These are phyloP conservation scores for Zelleria hepariella DNA, from an alignment of 2,888 invertebrate species.

Conservation along the genomic window DNA sequence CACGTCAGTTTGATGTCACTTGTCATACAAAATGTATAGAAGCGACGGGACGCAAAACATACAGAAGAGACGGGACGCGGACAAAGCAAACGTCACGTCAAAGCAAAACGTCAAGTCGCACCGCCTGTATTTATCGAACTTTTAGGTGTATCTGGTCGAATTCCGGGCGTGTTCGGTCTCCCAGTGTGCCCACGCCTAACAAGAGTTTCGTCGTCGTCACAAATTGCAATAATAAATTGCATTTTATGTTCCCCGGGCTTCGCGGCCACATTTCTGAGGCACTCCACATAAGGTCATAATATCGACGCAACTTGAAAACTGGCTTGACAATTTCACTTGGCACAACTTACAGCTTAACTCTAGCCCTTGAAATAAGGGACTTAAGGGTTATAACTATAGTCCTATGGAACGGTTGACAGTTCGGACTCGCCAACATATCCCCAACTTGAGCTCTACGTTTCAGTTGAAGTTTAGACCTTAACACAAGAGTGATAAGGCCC, in stretches of 20 bases:
- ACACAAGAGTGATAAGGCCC: neutral
- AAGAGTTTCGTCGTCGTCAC: neutral
- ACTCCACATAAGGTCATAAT: slow-evolving; percentile 9
- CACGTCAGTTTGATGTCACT: no score
- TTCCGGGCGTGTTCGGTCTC: neutral
- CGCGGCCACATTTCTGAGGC: slow-evolving; percentile 7
- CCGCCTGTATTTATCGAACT: no score
- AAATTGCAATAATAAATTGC: slow-evolving; percentile 4
- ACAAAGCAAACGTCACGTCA: no score
- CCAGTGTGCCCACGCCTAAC: neutral
- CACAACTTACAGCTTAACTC: neutral
- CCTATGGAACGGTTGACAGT: neutral
- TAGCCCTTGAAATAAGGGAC: neutral
- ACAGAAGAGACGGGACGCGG: no score
- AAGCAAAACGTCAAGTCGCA: no score
- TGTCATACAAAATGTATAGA: no score
- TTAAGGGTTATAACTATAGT: neutral
- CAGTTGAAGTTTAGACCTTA: neutral
- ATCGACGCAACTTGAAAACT: slow-evolving; percentile 19
- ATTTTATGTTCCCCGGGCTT: neutral
- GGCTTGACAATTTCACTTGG: slow-evolving; percentile 21
- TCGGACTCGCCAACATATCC: neutral
- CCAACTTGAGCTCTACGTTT: neutral
- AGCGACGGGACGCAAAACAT: no score
- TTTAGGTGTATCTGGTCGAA: neutral